A percentile compares a stretch with the other conserved stretches of the same genome.
Conservation (phyloP, 2,797 vertebrate genomes). For the Xerus rutilus region DNA sequence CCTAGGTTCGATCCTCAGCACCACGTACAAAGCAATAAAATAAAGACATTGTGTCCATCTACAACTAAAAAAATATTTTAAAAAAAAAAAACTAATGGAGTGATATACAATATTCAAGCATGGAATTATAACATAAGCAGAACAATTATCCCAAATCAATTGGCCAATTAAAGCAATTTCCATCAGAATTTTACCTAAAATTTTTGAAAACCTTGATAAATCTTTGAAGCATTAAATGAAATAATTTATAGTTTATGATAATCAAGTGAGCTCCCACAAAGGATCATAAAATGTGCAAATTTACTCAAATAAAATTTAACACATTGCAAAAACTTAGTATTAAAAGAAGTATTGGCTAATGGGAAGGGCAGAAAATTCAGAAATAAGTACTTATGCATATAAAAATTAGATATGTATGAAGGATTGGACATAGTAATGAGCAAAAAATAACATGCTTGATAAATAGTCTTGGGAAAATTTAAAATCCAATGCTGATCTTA, state of each 20-base stretch:
- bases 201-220: neutral
- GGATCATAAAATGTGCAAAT: neutral
- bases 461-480: neutral
- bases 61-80: too few species aligned
- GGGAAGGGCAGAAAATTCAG: neutral
- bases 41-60: too few species aligned
- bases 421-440: neutral
- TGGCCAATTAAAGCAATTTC: neutral
- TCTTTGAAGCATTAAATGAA: neutral
- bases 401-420: neutral
- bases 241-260: neutral
- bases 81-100: constrained; percentile 10
- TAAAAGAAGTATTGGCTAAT: neutral
- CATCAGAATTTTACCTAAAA: neutral
- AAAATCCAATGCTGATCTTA: neutral
- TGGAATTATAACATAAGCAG: neutral
- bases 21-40: too few species aligned
- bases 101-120: neutral
- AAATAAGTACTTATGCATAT: neutral
- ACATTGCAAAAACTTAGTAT: neutral
- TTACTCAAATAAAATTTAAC: neutral
- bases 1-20: too few species aligned
- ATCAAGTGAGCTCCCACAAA: neutral
- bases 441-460: neutral
- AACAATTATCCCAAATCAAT: neutral